Conservation (phyloP, 2,797 vertebrate genomes). For the Pseudochaenichthys georgianus region DNA sequence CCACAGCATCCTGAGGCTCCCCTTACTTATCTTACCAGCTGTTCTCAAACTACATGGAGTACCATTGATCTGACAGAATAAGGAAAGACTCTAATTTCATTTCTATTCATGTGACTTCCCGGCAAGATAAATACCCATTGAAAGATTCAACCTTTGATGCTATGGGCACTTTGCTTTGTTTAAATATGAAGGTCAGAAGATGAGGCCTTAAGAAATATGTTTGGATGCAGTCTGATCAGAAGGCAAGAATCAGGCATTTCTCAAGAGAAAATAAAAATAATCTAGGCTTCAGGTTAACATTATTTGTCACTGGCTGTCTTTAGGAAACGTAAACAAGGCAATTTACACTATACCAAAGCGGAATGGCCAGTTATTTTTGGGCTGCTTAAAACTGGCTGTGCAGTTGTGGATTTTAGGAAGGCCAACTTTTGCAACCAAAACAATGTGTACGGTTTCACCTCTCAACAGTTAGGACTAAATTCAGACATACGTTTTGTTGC, state of each 20-base stretch:
- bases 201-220: conserved; percentile 33
- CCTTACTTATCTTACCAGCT: conserved; percentile 73
- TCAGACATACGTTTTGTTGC: conserved; percentile 37
- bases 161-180: conserved; percentile 37
- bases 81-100: conserved; percentile 68
- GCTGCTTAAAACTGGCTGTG: conserved; percentile 41
- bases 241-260: conserved; percentile 10
- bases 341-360: conserved; percentile 31
- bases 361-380: conserved; percentile 43
- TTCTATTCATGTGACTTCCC: conserved; percentile 58
- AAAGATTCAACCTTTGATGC: conserved; percentile 35
- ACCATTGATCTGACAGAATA: conserved; percentile 70
- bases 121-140: conserved; percentile 45
- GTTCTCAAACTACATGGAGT: conserved; percentile 62
- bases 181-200: conserved; percentile 45
- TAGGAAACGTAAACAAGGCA: conserved; percentile 29
- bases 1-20: conserved; percentile 76
- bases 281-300: conserved; percentile 7
- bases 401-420: conserved; percentile 40
- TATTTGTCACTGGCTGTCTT: conserved; percentile 48
- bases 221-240: conserved; percentile 41
- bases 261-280: conserved; percentile 1
- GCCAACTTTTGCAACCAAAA: conserved; percentile 54
- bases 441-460: conserved; percentile 34
- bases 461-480: conserved; percentile 36